These are phyloP conservation scores for Busseola fusca DNA, from an alignment of 2,888 invertebrate species.

Conservation along the genomic window DNA sequence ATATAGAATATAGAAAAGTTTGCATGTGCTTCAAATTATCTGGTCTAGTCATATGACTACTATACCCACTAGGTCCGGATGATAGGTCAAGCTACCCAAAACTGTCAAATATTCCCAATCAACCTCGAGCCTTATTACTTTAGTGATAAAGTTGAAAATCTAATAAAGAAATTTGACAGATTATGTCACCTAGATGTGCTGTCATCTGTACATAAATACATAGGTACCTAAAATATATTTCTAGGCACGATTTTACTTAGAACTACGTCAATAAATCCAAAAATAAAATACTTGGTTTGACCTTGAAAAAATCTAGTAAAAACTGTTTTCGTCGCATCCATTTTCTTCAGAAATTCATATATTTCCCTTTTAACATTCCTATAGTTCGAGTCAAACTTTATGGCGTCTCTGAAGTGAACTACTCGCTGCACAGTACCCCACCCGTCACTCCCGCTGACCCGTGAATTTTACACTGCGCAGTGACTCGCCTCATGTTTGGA, in stretches of 20 bases:
- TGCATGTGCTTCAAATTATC: too few species aligned
- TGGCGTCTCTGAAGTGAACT: background rate
- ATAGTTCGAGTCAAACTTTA: background rate
- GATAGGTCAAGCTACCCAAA: too few species aligned
- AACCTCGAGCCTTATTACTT: too few species aligned
- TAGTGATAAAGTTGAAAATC: too few species aligned
- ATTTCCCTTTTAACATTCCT: conserved; percentile 27
- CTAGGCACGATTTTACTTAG: conserved; percentile 2
- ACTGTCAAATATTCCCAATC: too few species aligned
- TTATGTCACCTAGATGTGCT: too few species aligned
- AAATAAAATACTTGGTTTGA: conserved; percentile 10
- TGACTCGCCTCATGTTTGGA: background rate
- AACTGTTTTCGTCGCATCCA: conserved; percentile 10
- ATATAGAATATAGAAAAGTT: too few species aligned
- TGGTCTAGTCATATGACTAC: background rate
- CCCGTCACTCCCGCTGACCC: background rate
- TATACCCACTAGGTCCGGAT: too few species aligned
- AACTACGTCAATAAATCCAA: conserved; percentile 21
- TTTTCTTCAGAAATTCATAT: conserved; percentile 21
- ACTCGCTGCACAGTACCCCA: background rate
- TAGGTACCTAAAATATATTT: conserved; percentile 2
- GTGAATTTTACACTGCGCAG: background rate
- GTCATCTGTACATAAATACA: background rate
- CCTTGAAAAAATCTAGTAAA: background rate
- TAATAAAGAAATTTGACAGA: too few species aligned